Conservation (phyloP, 2,797 vertebrate species). For the Lepidocolaptes lacrymiger region DNA sequence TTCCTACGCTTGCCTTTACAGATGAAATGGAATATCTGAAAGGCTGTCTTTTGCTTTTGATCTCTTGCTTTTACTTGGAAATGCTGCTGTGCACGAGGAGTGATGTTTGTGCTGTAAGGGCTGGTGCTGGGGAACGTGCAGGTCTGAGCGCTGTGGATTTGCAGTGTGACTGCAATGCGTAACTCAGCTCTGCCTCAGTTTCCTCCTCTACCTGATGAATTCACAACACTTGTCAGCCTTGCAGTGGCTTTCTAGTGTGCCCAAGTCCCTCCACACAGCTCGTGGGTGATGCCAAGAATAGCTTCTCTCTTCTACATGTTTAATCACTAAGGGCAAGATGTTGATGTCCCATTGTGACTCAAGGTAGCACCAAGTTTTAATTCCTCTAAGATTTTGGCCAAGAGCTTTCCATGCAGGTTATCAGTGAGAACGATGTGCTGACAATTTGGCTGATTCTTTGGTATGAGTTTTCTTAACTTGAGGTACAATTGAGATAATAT, state of each 20-base stretch:
- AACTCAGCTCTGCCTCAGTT: slow-evolving; percentile 35
- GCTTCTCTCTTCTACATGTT: background rate
- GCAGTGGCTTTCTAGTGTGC: background rate
- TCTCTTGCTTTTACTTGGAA: slow-evolving; percentile 19
- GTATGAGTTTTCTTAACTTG: background rate
- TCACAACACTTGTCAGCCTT: background rate
- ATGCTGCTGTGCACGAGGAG: background rate
- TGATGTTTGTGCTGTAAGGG: background rate
- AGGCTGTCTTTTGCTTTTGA: slow-evolving; percentile 47
- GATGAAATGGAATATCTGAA: slow-evolving; percentile 47
- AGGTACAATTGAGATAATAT: background rate
- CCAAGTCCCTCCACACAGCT: background rate
- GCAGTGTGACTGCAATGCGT: background rate
- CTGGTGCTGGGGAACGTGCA: background rate
- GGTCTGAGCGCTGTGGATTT: background rate
- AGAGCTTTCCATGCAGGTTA: background rate
- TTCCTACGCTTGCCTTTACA: background rate
- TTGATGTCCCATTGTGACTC: background rate
- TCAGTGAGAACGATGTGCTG: background rate
- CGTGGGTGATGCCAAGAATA: background rate
- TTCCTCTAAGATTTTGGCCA: background rate
- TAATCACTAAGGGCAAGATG: background rate
- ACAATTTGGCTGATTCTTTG: background rate
- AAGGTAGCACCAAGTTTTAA: background rate
- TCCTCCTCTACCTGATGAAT: background rate